Percentiles rank a stretch among this genome's conserved stretches.
phyloP scores from a whole-genome alignment of 2,888 invertebrate genomes.

The Isotomurus palustris region DNA sequence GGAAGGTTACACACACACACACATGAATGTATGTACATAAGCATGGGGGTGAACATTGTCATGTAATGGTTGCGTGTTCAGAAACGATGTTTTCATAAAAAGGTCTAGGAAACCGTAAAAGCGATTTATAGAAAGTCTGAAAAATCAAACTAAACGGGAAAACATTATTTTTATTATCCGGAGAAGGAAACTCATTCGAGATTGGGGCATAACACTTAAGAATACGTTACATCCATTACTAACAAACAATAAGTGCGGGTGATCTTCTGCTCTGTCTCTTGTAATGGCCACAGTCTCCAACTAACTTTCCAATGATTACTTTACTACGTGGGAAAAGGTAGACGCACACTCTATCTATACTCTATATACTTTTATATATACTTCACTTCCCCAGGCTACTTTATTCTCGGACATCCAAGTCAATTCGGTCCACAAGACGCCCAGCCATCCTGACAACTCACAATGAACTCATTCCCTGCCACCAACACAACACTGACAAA shows the following conservation, averaged over 20 bases:
- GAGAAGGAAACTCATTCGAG: background rate
- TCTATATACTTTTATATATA: background rate
- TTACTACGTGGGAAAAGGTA: background rate
- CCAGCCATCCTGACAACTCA: background rate
- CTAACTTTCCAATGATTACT: no score
- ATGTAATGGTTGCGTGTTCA: slow-evolving; percentile 12
- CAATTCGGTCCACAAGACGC: background rate
- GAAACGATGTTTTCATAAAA: background rate
- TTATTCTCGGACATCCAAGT: background rate
- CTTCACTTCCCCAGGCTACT: background rate
- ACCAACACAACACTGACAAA: slow-evolving; percentile 9
- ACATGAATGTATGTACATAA: no score
- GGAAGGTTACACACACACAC: no score
- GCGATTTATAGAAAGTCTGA: slow-evolving; percentile 5
- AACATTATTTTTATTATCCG: slow-evolving; percentile 2
- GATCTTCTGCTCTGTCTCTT: background rate
- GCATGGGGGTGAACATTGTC: no score
- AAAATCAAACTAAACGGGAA: slow-evolving; percentile 9
- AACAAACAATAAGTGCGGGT: no score
- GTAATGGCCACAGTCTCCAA: background rate
- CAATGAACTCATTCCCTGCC: background rate
- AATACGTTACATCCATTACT: slow-evolving; percentile 3
- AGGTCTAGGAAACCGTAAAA: background rate
- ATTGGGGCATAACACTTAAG: slow-evolving; percentile 5
- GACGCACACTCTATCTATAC: background rate